Evolutionary conservation across 2,797 vertebrate species (phyloP), one percentile per base, ranked within the genome.

Genomic region (Petrocephalus sullivani): DNA sequence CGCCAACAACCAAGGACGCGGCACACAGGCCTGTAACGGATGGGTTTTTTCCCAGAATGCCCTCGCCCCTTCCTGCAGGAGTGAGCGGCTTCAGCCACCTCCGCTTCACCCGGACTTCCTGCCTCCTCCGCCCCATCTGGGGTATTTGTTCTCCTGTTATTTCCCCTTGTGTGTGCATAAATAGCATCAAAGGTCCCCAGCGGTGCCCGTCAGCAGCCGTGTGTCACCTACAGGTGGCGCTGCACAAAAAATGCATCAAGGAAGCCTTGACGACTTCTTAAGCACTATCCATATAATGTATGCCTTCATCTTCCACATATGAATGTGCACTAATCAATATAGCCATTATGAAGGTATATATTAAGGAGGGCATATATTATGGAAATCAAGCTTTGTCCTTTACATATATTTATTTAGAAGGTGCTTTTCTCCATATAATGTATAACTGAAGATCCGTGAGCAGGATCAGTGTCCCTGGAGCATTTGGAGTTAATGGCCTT

Each of bases 1-100:
- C 37, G 81, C 86, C 23, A 33, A 84, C 33, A 87, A 90, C 89
- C 91, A 92, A 92, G 92, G 37, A 89, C 90, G 90, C 88, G 87
- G 86, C 87, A 90, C 90, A 90, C 88, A 41, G 6, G 33, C 33
- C 67, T 75, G 33, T 41, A 8, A 41, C 67, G 23, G 67, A 75
- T 75, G 67, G 67, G 37, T 75, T 75, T 75, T 75, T 75, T 75
- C 67, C 67, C 67, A 75, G 67, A 41, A 75, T 61, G 58, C 58
- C 10, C 23, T 75, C 33, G 9, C 88, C 89, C 91, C 89, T 51
- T 71, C 88, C 87, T 88, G 23, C 86, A 60, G 33, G 8, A 78
- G 7, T 4, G 4, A 21, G 28, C n/a, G 21, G 41, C 12, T 67
- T 37, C 19, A 16, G 21, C 12, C 21, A 8, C 28, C 64, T 41